Conservation (phyloP, 1,140 invertebrate genomes). For the Cheumatopsyche charites region DNA sequence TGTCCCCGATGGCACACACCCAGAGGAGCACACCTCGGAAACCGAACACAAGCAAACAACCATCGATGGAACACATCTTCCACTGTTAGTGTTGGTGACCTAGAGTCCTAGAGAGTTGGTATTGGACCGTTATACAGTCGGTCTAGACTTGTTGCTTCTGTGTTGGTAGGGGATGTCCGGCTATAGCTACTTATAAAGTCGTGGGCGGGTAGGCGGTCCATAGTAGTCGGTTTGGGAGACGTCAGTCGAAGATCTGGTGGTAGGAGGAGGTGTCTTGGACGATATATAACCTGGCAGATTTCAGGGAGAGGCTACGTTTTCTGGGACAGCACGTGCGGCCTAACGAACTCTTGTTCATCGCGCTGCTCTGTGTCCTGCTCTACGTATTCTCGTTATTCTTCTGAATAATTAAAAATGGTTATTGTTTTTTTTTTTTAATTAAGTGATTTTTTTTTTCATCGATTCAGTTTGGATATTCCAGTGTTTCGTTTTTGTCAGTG, state of each 20-base stretch:
- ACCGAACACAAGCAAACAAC: not conserved
- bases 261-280: constrained; percentile 23
- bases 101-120: too few relatives aligned
- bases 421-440: constrained; percentile 25
- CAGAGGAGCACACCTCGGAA: constrained; percentile 4
- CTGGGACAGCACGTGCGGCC: constrained; percentile 39
- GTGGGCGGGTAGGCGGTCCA: constrained; percentile 1
- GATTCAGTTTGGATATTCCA: too few relatives aligned
- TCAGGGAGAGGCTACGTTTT: constrained; percentile 40
- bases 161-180: not conserved
- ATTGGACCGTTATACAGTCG: too few relatives aligned
- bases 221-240: not conserved
- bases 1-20: constrained; percentile 12
- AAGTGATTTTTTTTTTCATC: not conserved
- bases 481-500: too few relatives aligned
- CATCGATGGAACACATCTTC: too few relatives aligned
- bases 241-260: constrained; percentile 7
- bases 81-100: too few relatives aligned
- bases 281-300: constrained; percentile 39
- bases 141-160: not conserved
- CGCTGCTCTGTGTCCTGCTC: constrained; percentile 40
- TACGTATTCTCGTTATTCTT: constrained; percentile 48
- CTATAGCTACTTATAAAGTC: constrained; percentile 14
- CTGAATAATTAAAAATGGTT: constrained; percentile 34
- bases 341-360: constrained; percentile 36